Percentiles rank a stretch among this genome's conserved stretches.
These are phyloP conservation scores for Pseudolycoriella hygida DNA, from an alignment of 2,888 invertebrate genomes.

Conservation along the genomic window DNA sequence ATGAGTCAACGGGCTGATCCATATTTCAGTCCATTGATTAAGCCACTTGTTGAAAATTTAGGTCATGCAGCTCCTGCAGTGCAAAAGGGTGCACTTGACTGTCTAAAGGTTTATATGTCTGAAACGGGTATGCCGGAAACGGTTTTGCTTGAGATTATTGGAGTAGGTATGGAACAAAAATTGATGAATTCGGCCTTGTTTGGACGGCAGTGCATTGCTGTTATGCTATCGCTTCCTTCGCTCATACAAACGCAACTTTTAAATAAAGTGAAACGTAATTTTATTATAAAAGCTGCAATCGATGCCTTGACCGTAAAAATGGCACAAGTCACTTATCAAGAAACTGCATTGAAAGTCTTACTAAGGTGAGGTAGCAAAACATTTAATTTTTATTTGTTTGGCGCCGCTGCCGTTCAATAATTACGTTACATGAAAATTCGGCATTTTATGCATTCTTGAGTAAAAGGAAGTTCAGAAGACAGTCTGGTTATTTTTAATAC, in stretches of 20 bases:
- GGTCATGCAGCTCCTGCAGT: constrained; percentile 67
- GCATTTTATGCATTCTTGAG: too few species aligned
- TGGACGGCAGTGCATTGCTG: constrained; percentile 41
- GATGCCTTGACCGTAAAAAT: constrained; percentile 37
- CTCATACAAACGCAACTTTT: constrained; percentile 35
- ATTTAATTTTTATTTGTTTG: too few species aligned
- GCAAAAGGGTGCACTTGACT: constrained; percentile 60
- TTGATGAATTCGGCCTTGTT: constrained; percentile 12
- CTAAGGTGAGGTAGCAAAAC: constrained; percentile 21
- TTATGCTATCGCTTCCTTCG: constrained; percentile 45
- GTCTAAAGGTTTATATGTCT: constrained; percentile 51
- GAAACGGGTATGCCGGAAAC: constrained; percentile 49
- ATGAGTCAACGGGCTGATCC: constrained; percentile 49
- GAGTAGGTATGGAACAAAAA: constrained; percentile 40
- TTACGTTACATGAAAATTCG: too few species aligned
- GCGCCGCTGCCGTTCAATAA: too few species aligned
- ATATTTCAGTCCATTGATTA: constrained; percentile 41
- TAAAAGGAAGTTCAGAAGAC: too few species aligned
- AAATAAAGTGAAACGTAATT: constrained; percentile 30
- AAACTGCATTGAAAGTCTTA: constrained; percentile 49
- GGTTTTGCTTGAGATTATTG: constrained; percentile 43
- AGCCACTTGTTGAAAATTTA: constrained; percentile 57
- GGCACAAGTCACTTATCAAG: constrained; percentile 41
- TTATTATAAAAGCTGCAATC: constrained; percentile 34
- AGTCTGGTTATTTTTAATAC: too few species aligned